Base-by-base conservation (phyloP, 1,140 invertebrate genomes). In the Oscheius sp. region DNA sequence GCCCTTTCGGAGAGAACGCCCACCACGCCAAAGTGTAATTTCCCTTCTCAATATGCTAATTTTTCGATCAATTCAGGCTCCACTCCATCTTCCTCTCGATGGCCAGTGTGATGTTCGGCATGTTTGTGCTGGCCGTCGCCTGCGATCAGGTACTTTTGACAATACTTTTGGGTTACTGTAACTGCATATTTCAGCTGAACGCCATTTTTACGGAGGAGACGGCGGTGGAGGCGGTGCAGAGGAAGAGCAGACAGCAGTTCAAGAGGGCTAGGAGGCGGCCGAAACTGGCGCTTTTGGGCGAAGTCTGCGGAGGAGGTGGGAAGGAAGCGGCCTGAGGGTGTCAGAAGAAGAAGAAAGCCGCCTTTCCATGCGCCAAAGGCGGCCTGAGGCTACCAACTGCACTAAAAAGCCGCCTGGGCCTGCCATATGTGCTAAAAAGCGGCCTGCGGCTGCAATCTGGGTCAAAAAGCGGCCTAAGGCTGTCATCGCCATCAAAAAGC, bases 91-190 rank as follows among this genome's bases (percentile, higher is more conserved):
- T 93, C 77, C 86, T 95, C 67, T 87, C 92, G 68, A 86, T 94
- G 85, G 93, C 94, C 85, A 91, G 90, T 75, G 87, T 90, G 2
- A 85, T 95, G 20, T 95, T 95, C 87, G 93, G 92, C 26, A 88
- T 94, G 79, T 95, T 95, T 86, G 92, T 94, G 1, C 86, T 92
- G 58, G 92, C 91, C 49, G 94, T 95, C 76, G 89, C 93, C 77
- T 90, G 92, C 82, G 93, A 94, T 87, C 93, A 95, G 86, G 88
- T 94, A 75, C 89, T 90, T 84, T 58, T 26, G n/a, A n/a, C n/a
- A n/a, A n/a, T n/a, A 58, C 2, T 66, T 46, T 46, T 13, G 1
- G 2, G 15, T 35, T 1, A 66, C 31, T 7, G 23, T 2, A 66
- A 26, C 46, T 2, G 3, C 26, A 28, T 3, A 38, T 42, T 42